Percentiles rank a stretch among this genome's conserved stretches.
Evolutionary conservation across 2,113 vertebrate genomes (phyloP).

Genomic region (Phalacrocorax brasilianus): DNA sequence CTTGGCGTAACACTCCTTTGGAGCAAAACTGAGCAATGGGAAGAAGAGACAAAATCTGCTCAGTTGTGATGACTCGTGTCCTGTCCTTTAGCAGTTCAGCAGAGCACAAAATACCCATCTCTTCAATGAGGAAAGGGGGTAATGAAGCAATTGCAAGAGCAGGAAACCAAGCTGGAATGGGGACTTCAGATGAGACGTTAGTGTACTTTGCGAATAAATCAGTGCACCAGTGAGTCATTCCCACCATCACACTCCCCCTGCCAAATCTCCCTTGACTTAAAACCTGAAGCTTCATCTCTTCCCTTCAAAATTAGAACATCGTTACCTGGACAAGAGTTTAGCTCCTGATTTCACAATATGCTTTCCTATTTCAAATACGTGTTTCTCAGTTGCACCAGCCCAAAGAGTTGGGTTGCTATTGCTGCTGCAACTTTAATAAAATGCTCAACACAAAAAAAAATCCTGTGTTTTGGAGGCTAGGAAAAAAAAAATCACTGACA

Average conservation of each 20-base stretch:
- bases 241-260: background rate
- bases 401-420: background rate
- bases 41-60: background rate
- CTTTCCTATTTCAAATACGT: background rate
- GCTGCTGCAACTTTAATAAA: background rate
- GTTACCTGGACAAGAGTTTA: background rate
- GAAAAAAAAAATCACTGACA: background rate
- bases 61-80: background rate
- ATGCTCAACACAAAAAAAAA: background rate
- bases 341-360: background rate
- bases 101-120: constrained; percentile 14
- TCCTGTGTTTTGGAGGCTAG: background rate
- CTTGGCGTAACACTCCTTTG: background rate
- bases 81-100: background rate
- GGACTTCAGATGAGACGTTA: background rate
- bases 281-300: background rate
- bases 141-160: background rate
- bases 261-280: background rate
- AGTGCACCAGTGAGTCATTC: background rate
- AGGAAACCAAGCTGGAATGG: background rate
- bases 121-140: background rate
- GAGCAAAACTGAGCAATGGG: background rate
- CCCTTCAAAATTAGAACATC: background rate
- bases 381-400: background rate
- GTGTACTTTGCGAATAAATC: background rate